A percentile compares a stretch with the other conserved stretches of the same genome.
phyloP scores from a whole-genome alignment of 2,113 vertebrate genomes.

The Tragulus kanchil region DNA sequence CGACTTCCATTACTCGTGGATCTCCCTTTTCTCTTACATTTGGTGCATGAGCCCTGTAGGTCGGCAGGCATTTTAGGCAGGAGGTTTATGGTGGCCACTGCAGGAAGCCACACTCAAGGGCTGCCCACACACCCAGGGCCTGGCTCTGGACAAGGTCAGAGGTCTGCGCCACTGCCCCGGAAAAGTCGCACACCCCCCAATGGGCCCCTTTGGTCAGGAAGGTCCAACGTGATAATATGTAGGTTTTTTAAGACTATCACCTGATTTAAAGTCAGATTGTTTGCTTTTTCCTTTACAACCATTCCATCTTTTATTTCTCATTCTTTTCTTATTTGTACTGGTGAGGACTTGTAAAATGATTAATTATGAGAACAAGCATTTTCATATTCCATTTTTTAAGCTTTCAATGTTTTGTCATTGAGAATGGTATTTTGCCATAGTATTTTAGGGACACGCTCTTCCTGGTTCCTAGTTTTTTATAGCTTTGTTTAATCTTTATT shows the following conservation, averaged over 20 bases:
- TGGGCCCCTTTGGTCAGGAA: too few species aligned
- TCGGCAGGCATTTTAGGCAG: background rate
- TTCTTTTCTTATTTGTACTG: background rate
- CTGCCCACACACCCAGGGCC: background rate
- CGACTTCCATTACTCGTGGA: too few species aligned
- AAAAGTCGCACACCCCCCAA: too few species aligned
- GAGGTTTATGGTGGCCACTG: fast-evolving
- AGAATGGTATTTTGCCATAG: background rate
- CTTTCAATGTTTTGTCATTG: background rate
- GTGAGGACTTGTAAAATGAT: background rate
- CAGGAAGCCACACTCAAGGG: background rate
- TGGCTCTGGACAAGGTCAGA: background rate
- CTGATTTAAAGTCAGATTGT: background rate
- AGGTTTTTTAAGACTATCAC: background rate
- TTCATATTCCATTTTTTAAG: background rate
- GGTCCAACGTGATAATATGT: too few species aligned
- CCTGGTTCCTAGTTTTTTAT: background rate
- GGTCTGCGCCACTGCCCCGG: background rate
- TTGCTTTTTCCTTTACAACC: background rate
- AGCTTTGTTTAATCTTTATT: background rate
- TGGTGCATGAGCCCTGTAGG: fast-evolving
- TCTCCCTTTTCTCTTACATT: background rate
- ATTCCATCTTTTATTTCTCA: background rate
- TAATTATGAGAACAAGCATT: background rate
- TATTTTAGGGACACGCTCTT: background rate